phyloP scores from a whole-genome alignment of 2,888 invertebrate genomes.

The Trissolcus japonicus region DNA sequence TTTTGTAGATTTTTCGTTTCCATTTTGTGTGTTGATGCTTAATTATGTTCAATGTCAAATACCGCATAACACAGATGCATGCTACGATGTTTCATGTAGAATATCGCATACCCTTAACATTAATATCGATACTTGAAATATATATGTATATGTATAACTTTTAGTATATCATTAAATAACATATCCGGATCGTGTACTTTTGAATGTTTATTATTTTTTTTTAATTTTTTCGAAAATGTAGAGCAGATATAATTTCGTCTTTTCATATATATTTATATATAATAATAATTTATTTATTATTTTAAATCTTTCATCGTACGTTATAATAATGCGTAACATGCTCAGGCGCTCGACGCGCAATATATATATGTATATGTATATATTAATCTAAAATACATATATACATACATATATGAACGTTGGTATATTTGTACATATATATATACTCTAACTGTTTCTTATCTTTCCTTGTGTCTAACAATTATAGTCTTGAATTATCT shows the following conservation, averaged over 20 bases:
- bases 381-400: conserved; percentile 9
- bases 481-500: conserved; percentile 61
- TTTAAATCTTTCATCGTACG: conserved; percentile 21
- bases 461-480: conserved; percentile 61
- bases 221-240: conserved; percentile 30
- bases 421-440: conserved; percentile 39
- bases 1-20: conserved; percentile 43
- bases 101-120: conserved; percentile 58
- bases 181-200: conserved; percentile 31
- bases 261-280: conserved; percentile 10
- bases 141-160: conserved; percentile 48
- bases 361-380: conserved; percentile 11
- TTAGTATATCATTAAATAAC: conserved; percentile 55
- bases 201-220: conserved; percentile 3
- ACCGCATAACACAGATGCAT: conserved; percentile 65
- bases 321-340: conserved; percentile 42
- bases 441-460: conserved; percentile 55
- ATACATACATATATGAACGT: conserved; percentile 39
- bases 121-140: conserved; percentile 55
- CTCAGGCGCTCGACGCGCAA: conserved; percentile 25
- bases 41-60: conserved; percentile 61
- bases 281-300: conserved; percentile 4
- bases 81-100: conserved; percentile 57
- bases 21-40: conserved; percentile 9
- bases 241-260: conserved; percentile 35